Evolutionary conservation across 1,140 invertebrate species (phyloP).

Genomic region (Nasonia longicornis): DNA sequence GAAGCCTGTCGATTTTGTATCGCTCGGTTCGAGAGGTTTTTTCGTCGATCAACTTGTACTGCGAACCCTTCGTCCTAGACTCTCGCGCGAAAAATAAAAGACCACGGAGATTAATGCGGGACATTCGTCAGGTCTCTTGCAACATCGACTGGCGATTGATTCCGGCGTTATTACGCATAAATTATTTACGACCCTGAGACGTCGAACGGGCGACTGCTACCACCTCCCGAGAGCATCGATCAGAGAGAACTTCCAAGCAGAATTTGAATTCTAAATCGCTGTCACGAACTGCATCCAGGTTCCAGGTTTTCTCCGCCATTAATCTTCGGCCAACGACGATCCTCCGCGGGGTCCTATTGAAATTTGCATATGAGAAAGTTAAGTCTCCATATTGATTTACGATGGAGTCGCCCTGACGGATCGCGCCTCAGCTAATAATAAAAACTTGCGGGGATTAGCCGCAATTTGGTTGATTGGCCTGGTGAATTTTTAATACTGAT

Average conservation of each 20-base stretch:
- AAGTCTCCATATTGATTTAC: slow-evolving; percentile 17
- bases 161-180: not conserved
- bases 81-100: no score
- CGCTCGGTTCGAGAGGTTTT: no score
- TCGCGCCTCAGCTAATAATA: not conserved
- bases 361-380: slow-evolving; percentile 33
- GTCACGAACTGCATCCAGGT: not conserved
- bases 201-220: not conserved
- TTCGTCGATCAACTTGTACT: no score
- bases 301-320: slow-evolving; percentile 4
- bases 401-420: not conserved
- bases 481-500: not conserved
- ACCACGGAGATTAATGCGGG: no score
- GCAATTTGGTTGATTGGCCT: not conserved
- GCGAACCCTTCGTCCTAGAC: no score
- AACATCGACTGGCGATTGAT: not conserved
- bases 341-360: slow-evolving; percentile 11
- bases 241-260: not conserved
- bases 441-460: not conserved
- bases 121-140: not conserved
- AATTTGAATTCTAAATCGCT: slow-evolving; percentile 34
- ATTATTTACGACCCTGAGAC: not conserved
- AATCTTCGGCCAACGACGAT: slow-evolving; percentile 8
- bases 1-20: no score
- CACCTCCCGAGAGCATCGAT: not conserved